Evolutionary conservation across 2,888 invertebrate species (phyloP), one percentile per base, ranked within the genome.

Genomic region (Drosophila anomalata): DNA sequence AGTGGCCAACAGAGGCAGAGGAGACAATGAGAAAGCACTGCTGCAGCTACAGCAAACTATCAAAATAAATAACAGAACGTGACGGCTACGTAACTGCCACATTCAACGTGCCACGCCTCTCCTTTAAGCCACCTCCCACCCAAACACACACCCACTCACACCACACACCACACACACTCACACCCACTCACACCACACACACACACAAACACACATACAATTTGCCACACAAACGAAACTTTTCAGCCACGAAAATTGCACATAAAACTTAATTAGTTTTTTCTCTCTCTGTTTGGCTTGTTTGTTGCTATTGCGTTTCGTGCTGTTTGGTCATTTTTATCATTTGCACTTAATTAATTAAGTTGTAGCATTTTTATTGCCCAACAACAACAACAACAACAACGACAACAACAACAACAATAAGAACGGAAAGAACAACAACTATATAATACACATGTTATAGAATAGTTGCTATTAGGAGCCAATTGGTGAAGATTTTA

Each of bases 281-380:
- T 80, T 71, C 66, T 51, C 65, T 70, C 73, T 65, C 65, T 56
- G 73, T 52, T 56, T 62, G 54, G 20, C 26, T 41, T 58, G 50
- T 44, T 42, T 53, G 44, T 44, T 22, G 44, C 22, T 22, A 22
- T 44, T 69, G 65, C 57, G 57, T 61, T 76, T 69, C 86, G 77
- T 87, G 87, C 79, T 69, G 66, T 62, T 76, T 87, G 80, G 81
- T 76, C 79, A 85, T 82, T 87, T 87, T 81, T 82, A 87, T 87
- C 87, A 81, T 81, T 81, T 87, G 85, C 81, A 81, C 87, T 87
- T 84, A 81, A 81, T 84, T 81, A 81, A 81, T 81, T 87, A 87
- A 87, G 87, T 81, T 81, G 81, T 85, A 85, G 78, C 67, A 74
- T 66, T 85, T 87, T 87, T 84, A 84, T 87, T 80, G 84, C 81